Evolutionary conservation across 2,797 vertebrate genomes (phyloP).

Genomic region (Micropoecilia bifurca): DNA sequence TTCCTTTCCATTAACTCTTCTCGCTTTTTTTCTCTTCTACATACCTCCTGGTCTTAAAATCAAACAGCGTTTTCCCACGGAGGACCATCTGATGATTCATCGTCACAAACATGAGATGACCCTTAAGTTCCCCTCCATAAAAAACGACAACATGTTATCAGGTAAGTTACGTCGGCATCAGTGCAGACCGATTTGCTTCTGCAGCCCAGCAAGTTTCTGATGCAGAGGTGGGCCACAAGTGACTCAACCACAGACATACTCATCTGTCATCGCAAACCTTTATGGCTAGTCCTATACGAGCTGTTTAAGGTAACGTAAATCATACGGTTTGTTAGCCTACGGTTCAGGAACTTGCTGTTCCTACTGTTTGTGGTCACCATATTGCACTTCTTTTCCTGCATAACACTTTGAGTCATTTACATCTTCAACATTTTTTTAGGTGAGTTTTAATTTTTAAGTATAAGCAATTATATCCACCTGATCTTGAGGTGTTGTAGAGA

Average conservation of each 20-base stretch:
- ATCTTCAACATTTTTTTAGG: slow-evolving; percentile 41
- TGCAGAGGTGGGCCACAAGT: slow-evolving; percentile 55
- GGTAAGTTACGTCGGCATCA: slow-evolving; percentile 84
- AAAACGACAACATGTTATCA: slow-evolving; percentile 98
- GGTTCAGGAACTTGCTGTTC: slow-evolving; percentile 12
- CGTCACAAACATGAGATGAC: slow-evolving; percentile 99
- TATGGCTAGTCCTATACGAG: slow-evolving; percentile 38
- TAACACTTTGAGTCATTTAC: slow-evolving; percentile 43
- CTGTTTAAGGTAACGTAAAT: slow-evolving; percentile 61
- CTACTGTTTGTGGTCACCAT: slow-evolving; percentile 17
- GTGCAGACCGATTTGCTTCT: slow-evolving; percentile 22
- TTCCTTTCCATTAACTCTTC: slow-evolving; percentile 7
- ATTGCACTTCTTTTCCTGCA: slow-evolving; percentile 35
- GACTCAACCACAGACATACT: slow-evolving; percentile 54
- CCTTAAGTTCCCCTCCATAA: slow-evolving; percentile 99
- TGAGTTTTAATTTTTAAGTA: slow-evolving; percentile 18
- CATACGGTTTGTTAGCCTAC: slow-evolving; percentile 23
- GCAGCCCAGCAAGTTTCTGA: slow-evolving; percentile 26
- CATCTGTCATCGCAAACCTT: slow-evolving; percentile 55
- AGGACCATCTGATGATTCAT: slow-evolving; percentile 99
- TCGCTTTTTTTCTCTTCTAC: background rate
- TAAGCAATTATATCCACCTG: slow-evolving; percentile 8
- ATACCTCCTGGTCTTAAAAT: slow-evolving; percentile 1
- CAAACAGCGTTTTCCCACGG: slow-evolving; percentile 94
- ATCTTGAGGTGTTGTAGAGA: slow-evolving; percentile 48